Evolutionary conservation across 2,113 vertebrate species (phyloP), one percentile per base, ranked within the genome.

Genomic region (Hipposideros armiger): DNA sequence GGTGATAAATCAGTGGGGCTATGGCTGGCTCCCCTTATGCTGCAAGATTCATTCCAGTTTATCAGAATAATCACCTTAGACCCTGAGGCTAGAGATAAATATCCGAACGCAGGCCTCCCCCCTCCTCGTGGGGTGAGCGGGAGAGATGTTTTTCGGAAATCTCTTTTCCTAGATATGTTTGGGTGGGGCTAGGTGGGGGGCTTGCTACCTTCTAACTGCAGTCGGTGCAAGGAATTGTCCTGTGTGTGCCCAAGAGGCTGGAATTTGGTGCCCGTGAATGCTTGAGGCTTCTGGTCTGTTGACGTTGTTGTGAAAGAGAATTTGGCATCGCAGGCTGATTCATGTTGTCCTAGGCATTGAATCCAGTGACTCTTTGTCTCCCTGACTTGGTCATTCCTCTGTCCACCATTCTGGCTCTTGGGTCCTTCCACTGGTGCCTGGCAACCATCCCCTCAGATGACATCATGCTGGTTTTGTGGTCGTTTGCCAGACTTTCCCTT

Each of bases 41-140:
- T 10, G 9, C 74, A 95, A 97, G 96, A 90, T 97, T 98, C 97
- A 97, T 97, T 97, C 96, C 92, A 45, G 96, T 98, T 98, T 98
- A 98, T 98, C 97, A 36, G 36, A 95, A 95, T 98, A 98, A 98
- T 98, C 97, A 98, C 98, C 94, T 83, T 87, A 95, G 94, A 78
- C 94, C 89, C 62, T 78, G 62, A 98, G 87, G 84, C 52, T 90
- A 73, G 72, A 83, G 45, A 97, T 95, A 97, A 98, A 98, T 9
- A 96, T 87, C 90, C 87, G 74, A 92, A 97, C 97, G 66, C 83
- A 97, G 92, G 97, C 77, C 47, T 50, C 47, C 96, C 91, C 91
- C 90, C 76, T 36, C 36, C 36, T 36, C 89, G 95, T 88, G 95
- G 72, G 93, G 94, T 84, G 90, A 96, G 86, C 94, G 52, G 90